These are phyloP conservation scores for Cylloceria caligata DNA, from an alignment of 2,888 invertebrate species.

Conservation along the genomic window DNA sequence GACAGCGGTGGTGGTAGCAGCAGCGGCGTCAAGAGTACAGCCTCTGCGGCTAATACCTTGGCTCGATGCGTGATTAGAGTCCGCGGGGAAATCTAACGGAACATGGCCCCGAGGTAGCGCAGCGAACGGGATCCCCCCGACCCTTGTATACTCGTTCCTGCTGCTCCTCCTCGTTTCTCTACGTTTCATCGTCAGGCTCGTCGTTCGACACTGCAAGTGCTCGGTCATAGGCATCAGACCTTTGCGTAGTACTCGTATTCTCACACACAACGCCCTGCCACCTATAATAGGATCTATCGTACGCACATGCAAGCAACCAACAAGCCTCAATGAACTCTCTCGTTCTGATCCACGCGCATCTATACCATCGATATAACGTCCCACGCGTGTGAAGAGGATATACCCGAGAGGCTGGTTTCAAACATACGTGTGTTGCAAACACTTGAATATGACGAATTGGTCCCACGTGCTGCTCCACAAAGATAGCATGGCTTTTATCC, in stretches of 20 bases:
- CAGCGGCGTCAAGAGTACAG: conserved; percentile 52
- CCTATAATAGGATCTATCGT: conserved; percentile 2
- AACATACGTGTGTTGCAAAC: conserved; percentile 19
- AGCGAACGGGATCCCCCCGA: conserved; percentile 38
- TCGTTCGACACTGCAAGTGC: conserved; percentile 27
- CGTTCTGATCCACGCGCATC: conserved; percentile 1
- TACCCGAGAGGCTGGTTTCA: conserved; percentile 42
- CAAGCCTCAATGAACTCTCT: neutral
- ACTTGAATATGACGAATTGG: conserved; percentile 53
- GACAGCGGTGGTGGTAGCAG: neutral
- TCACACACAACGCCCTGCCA: neutral
- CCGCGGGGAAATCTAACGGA: conserved; percentile 82
- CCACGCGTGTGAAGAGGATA: conserved; percentile 21
- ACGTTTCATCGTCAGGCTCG: conserved; percentile 29
- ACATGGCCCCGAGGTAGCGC: conserved; percentile 77
- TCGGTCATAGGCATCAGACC: conserved; percentile 10
- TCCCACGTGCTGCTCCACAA: conserved; percentile 21
- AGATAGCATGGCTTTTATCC: neutral
- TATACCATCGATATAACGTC: conserved; percentile 15
- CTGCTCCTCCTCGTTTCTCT: conserved; percentile 48
- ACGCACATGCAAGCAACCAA: neutral
- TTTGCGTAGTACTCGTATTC: conserved; percentile 22
- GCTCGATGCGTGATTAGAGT: conserved; percentile 81
- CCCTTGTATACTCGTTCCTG: conserved; percentile 63
- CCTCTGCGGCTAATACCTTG: conserved; percentile 77